phyloP scores from a whole-genome alignment of 2,113 vertebrate genomes.

The Ictidomys tridecemlineatus region DNA sequence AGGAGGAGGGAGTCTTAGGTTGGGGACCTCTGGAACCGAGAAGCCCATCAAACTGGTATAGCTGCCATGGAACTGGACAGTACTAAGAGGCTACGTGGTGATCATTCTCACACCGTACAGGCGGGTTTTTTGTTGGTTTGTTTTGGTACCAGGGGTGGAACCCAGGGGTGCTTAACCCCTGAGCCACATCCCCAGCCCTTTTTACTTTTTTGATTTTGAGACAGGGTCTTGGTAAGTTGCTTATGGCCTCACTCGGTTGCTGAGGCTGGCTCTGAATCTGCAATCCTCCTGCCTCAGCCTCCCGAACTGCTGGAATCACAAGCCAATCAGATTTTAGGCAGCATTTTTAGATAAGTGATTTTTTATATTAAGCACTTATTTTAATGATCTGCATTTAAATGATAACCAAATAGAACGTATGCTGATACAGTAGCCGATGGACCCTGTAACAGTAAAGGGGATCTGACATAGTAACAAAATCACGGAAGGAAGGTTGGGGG shows the following conservation, averaged over 20 bases:
- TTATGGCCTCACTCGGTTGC: too few relatives aligned
- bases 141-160: too few relatives aligned
- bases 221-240: too few relatives aligned
- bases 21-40: rapidly evolving
- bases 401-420: not conserved
- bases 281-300: too few relatives aligned
- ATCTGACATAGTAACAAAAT: too few relatives aligned
- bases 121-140: too few relatives aligned
- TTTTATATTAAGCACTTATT: not conserved
- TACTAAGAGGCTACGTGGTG: not conserved
- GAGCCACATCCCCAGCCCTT: too few relatives aligned
- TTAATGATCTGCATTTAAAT: not conserved
- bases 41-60: not conserved
- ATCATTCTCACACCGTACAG: not conserved
- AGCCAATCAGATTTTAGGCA: not conserved
- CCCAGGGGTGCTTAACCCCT: too few relatives aligned
- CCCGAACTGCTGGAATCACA: too few relatives aligned
- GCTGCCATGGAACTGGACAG: rapidly evolving
- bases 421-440: not conserved
- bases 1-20: not conserved
- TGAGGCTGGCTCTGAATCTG: too few relatives aligned
- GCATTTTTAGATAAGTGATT: not conserved
- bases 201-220: too few relatives aligned
- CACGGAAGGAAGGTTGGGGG: not conserved
- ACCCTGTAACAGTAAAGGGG: not conserved